Evolutionary conservation across 2,113 vertebrate genomes (phyloP), one percentile per base, ranked within the genome.

Genomic region (Phoenicopterus ruber): DNA sequence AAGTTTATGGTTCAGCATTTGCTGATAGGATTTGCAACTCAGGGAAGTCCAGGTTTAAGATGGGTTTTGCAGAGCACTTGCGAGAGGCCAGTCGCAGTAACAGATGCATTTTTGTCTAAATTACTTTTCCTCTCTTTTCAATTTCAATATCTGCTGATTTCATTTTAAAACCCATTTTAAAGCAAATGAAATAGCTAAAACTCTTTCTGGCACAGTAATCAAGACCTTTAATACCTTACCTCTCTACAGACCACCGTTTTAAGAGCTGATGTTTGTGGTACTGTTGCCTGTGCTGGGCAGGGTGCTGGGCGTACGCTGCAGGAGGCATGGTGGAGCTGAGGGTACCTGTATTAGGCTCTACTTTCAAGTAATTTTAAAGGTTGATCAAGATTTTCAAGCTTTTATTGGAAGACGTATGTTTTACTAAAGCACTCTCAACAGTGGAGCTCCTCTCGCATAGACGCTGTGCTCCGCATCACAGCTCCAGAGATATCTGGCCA

Each of bases 91-190:
- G 26, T 62, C 29, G 1, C n/a, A 62, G 73, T 58, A 87, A 93
- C 84, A 91, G 88, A 85, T 85, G 61, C 74, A 73, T 94, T 97
- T 95, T 91, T 91, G 92, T 95, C 89, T 93, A 67, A 91, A 93
- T 96, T 88, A 67, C 84, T 95, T 96, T 86, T 40, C 70, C 36
- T 87, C 65, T 77, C 62, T 96, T 90, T 95, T 90, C 94, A 90
- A 73, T 94, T 94, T 93, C 74, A 83, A 6, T 95, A 94, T 95
- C 90, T 94, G 59, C 77, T 86, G 84, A 94, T 95, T 97, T 83
- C 47, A 86, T 92, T 97, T 94, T 42, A 82, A 90, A 90, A 57
- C 38, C 66, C 71, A 66, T 96, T 93, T 94, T 90, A 94, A 94
- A 95, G 78, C 73, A 93, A 94, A 94, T 73, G 46, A 96, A 95